Conservation (phyloP, 2,113 vertebrate species). For the Gnathonemus longibarbis region DNA sequence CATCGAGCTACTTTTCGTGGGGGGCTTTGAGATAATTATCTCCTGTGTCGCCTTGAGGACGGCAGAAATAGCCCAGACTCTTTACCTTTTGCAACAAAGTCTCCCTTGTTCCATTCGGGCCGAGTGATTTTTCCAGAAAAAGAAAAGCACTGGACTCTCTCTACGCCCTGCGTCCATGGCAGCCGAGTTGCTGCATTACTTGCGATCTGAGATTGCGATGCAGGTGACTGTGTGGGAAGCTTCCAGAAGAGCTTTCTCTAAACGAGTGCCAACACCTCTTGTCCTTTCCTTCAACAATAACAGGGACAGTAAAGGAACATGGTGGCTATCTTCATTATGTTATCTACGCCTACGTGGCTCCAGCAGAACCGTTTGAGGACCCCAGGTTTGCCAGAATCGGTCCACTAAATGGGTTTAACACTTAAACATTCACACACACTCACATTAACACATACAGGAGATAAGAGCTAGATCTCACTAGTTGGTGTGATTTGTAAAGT, state of each 20-base stretch:
- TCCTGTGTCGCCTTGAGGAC: neutral
- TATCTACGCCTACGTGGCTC: neutral
- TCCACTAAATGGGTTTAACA: neutral
- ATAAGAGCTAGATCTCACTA: neutral
- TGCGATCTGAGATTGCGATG: neutral
- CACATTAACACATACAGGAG: neutral
- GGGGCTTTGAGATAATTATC: neutral
- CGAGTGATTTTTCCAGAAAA: neutral
- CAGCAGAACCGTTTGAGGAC: neutral
- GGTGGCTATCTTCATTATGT: neutral
- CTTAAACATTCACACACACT: neutral
- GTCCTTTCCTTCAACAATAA: neutral
- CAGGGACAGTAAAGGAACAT: neutral
- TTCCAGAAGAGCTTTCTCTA: neutral
- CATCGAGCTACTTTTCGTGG: neutral
- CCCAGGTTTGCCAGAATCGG: neutral
- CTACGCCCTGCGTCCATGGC: neutral
- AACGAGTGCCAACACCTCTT: neutral
- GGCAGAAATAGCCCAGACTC: neutral
- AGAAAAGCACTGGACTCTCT: neutral
- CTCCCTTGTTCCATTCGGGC: neutral
- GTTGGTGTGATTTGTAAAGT: neutral
- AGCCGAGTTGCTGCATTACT: neutral
- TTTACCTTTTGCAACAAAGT: neutral
- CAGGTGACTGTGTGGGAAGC: neutral